phyloP scores from a whole-genome alignment of 2,888 invertebrate genomes.

The Sphaerophoria rueppellii region DNA sequence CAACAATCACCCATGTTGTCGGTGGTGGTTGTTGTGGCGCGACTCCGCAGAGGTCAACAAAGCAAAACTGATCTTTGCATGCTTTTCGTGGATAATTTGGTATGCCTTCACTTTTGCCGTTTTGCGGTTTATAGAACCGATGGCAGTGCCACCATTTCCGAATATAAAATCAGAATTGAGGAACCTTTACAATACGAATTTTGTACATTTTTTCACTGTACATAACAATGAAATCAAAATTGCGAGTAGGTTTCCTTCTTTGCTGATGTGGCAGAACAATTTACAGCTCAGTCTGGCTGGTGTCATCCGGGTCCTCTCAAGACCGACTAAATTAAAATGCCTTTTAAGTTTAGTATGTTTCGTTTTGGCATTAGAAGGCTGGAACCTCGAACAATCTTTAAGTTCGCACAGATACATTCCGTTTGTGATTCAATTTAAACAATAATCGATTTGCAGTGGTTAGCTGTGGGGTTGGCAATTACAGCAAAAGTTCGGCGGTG shows the following conservation, averaged over 20 bases:
- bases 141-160: slow-evolving; percentile 23
- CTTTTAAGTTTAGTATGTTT: slow-evolving; percentile 51
- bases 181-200: slow-evolving; percentile 47
- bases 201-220: slow-evolving; percentile 30
- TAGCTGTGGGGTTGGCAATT: slow-evolving; percentile 15
- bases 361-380: slow-evolving; percentile 40
- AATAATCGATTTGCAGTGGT: slow-evolving; percentile 68
- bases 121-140: slow-evolving; percentile 52
- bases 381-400: slow-evolving; percentile 14
- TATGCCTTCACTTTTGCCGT: slow-evolving; percentile 45
- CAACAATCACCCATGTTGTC: slow-evolving; percentile 68
- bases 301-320: slow-evolving; percentile 72
- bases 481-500: slow-evolving; percentile 47
- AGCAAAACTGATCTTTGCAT: no score
- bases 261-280: slow-evolving; percentile 55
- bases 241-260: slow-evolving; percentile 22
- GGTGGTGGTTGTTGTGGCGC: slow-evolving; percentile 1
- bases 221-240: slow-evolving; percentile 20
- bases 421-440: slow-evolving; percentile 50
- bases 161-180: neutral
- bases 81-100: no score
- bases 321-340: slow-evolving; percentile 70
- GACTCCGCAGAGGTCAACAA: no score
- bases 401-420: slow-evolving; percentile 63
- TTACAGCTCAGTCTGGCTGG: slow-evolving; percentile 49